These are phyloP conservation scores for Notarius quadriscutis DNA, from an alignment of 2,113 vertebrate species.

Conservation along the genomic window DNA sequence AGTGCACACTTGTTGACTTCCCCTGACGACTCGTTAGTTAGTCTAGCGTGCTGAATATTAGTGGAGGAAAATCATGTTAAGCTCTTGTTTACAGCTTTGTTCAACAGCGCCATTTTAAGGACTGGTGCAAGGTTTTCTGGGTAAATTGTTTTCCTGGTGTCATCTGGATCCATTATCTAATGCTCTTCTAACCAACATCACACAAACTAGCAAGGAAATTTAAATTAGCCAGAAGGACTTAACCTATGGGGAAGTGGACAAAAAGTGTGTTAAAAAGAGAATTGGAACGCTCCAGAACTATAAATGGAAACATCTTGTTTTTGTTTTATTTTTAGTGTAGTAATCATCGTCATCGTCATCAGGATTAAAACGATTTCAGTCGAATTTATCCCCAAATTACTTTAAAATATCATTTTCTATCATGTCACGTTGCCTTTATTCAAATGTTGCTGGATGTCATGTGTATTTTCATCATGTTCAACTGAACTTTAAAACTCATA, in stretches of 20 bases:
- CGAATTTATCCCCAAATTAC: constrained; percentile 67
- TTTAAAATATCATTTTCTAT: constrained; percentile 49
- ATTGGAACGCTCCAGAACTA: background rate
- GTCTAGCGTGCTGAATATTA: background rate
- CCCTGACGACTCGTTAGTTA: background rate
- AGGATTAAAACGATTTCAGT: constrained; percentile 65
- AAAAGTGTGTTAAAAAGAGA: background rate
- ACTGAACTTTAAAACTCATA: background rate
- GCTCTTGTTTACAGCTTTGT: background rate
- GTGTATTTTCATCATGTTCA: background rate
- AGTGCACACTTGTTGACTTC: constrained; percentile 13
- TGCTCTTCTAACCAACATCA: background rate
- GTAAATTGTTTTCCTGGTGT: background rate
- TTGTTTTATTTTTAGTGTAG: background rate
- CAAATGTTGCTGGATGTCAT: constrained; percentile 57
- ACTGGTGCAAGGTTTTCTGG: background rate
- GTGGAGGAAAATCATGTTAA: background rate
- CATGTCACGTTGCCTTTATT: constrained; percentile 73
- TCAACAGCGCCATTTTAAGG: background rate
- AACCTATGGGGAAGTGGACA: constrained; percentile 11
- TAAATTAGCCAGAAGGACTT: background rate
- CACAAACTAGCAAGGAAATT: background rate
- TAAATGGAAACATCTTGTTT: background rate
- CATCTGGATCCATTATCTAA: background rate
- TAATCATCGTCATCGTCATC: constrained; percentile 45